Evolutionary conservation across 2,113 vertebrate genomes (phyloP).

Genomic region (Hippocampus comes): DNA sequence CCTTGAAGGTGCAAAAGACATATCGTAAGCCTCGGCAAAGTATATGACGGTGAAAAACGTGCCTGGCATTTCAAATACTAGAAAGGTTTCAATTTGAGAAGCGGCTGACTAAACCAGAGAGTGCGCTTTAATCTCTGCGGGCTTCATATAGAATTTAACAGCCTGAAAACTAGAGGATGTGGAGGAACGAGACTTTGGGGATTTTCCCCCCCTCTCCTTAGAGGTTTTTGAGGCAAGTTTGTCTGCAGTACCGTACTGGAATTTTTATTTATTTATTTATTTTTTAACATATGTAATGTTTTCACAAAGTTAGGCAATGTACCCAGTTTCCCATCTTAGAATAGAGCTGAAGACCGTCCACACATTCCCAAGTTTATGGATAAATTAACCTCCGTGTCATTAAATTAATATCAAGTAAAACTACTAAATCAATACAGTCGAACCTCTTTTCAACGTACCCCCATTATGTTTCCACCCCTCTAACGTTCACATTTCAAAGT

Average conservation of each 20-base stretch:
- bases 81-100: conserved; percentile 4
- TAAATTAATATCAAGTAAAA: not conserved
- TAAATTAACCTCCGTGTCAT: not conserved
- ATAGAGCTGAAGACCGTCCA: not conserved
- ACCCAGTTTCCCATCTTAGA: not conserved
- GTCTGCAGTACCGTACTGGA: not conserved
- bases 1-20: not conserved
- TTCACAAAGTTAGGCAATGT: not conserved
- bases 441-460: too few relatives aligned
- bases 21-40: not conserved
- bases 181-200: not conserved
- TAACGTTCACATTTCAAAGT: not conserved
- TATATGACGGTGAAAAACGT: not conserved
- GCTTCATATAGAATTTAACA: conserved; percentile 9
- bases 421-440: not conserved
- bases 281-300: not conserved
- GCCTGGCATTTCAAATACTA: conserved; percentile 10
- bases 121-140: not conserved
- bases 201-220: not conserved
- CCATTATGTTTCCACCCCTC: too few relatives aligned
- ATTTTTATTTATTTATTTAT: not conserved
- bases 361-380: not conserved
- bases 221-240: not conserved
- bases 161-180: conserved; percentile 4
- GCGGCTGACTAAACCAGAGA: not conserved